phyloP scores from a whole-genome alignment of 2,113 vertebrate genomes.

The Emydocephalus ijimae region DNA sequence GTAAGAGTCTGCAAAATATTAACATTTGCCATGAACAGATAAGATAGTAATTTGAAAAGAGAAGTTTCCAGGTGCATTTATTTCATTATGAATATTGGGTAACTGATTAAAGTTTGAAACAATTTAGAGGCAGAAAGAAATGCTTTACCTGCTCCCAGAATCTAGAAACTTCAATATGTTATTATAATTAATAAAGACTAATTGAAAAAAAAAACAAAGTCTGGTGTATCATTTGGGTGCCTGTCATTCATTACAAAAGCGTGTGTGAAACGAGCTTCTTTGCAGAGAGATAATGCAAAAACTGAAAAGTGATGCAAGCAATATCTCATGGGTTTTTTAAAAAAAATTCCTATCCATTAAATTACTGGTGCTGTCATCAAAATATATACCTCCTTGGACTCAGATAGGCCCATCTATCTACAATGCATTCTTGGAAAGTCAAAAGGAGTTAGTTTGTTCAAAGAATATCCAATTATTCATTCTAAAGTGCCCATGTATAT shows the following conservation, averaged over 20 bases:
- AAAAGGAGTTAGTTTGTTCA: not conserved
- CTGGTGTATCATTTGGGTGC: not conserved
- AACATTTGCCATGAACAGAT: not conserved
- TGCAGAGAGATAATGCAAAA: not conserved
- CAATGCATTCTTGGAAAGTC: not conserved
- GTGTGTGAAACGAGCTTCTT: not conserved
- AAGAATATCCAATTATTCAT: not conserved
- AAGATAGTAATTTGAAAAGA: not conserved
- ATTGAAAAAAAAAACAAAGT: not conserved
- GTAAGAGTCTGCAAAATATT: not conserved
- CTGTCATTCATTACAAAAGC: not conserved
- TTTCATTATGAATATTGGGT: not conserved
- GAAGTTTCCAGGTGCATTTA: not conserved
- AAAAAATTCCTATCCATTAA: not conserved
- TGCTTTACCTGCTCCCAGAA: not conserved
- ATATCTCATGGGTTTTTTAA: not conserved
- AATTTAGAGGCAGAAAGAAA: not conserved
- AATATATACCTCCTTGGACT: not conserved
- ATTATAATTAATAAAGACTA: not conserved
- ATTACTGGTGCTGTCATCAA: not conserved
- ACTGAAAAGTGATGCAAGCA: not conserved
- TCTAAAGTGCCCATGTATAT: not conserved
- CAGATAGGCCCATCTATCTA: not conserved
- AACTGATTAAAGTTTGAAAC: not conserved
- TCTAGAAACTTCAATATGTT: not conserved